These are phyloP conservation scores for Plagodis dolabraria DNA, from an alignment of 2,888 invertebrate species.

Conservation along the genomic window DNA sequence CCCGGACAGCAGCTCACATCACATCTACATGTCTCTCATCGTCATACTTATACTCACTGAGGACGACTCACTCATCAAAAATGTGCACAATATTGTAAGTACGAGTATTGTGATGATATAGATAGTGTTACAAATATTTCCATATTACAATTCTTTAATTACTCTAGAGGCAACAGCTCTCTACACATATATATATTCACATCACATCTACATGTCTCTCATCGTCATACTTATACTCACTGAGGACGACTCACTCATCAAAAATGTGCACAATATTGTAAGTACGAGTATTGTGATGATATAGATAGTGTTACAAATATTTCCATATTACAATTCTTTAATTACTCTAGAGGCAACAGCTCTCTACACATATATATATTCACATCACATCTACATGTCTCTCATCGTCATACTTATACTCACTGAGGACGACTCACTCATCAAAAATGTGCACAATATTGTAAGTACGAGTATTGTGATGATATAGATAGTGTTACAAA, in stretches of 20 bases:
- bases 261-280: conserved; percentile 96
- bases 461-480: conserved; percentile 87
- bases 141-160: no score
- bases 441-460: conserved; percentile 96
- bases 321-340: no score
- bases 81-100: conserved; percentile 97
- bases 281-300: conserved; percentile 71
- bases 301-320: no score
- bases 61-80: conserved; percentile 97
- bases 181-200: no score
- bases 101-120: not conserved
- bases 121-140: no score
- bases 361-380: no score
- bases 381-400: conserved; percentile 87
- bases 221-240: conserved; percentile 98
- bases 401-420: conserved; percentile 97
- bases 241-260: conserved; percentile 98
- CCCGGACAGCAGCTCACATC: conserved; percentile 96
- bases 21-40: conserved; percentile 99
- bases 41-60: conserved; percentile 98
- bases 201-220: conserved; percentile 89
- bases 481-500: no score
- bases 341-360: no score
- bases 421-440: conserved; percentile 98
- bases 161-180: no score